Evolutionary conservation across 2,888 invertebrate species (phyloP), one percentile per base, ranked within the genome.

Genomic region (Macrophya alboannulata): DNA sequence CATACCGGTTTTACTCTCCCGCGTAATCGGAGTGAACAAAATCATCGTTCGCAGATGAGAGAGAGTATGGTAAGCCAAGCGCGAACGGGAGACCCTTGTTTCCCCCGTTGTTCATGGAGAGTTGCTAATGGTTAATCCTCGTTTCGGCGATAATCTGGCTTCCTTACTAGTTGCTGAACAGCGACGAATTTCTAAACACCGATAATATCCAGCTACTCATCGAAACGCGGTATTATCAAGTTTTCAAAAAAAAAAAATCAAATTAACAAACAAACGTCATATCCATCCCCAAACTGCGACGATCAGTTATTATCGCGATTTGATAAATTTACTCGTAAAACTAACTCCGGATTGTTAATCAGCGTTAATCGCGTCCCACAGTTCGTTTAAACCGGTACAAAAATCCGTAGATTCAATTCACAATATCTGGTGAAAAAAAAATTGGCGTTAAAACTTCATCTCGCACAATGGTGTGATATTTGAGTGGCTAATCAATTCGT

Each of bases 101-200:
- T 74, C 10, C 72, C 72, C 45, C 21, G n/a, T 74, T 43, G n/a
- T 74, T 74, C 21, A n/a, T 5, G 17, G n/a, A n/a, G 72, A 74
- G 72, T 74, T 74, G 43, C 72, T 74, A 43, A 74, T 74, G 72
- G 45, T 71, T 74, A 45, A 74, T 74, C 72, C 72, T n/a, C 43
- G 45, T 74, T 21, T 74, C 45, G 12, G 72, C n/a, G 45, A n/a
- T 74, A 74, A 74, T 74, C 45, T 45, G 10, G 72, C 72, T 45
- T 74, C 72, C 72, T 74, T 45, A 74, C 72, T 74, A 74, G 68
- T 68, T 37, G 8, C 68, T 68, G 37, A 68, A 37, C 68, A 37
- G 5, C 68, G 37, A 68, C 21, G 62, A 17, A 37, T 68, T 17
- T 37, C 17, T 17, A 31, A 68, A 68, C 68, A 12, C 68, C 5